phyloP scores from a whole-genome alignment of 2,113 vertebrate species.

The Podarcis cretensis region DNA sequence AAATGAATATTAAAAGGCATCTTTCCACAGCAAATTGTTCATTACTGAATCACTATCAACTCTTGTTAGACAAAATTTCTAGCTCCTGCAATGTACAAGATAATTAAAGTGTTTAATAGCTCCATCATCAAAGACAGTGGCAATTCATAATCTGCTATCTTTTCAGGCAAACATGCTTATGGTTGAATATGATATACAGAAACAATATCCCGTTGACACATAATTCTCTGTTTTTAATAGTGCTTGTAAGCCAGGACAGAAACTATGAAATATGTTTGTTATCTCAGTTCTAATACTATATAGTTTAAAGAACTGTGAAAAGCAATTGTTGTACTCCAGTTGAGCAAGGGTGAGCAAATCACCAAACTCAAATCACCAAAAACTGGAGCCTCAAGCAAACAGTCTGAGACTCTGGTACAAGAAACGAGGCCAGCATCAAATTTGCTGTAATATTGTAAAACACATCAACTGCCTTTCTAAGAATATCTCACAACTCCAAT shows the following conservation, averaged over 20 bases:
- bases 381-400: background rate
- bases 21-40: constrained; percentile 77
- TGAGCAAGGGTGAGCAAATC: background rate
- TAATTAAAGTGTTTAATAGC: constrained; percentile 79
- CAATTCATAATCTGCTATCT: constrained; percentile 78
- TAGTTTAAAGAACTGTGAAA: background rate
- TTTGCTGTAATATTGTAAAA: background rate
- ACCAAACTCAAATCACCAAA: background rate
- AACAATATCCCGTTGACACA: constrained; percentile 73
- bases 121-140: constrained; percentile 76
- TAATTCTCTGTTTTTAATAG: constrained; percentile 69
- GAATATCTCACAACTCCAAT: too few species aligned
- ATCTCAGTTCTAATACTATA: background rate
- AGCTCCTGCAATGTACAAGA: constrained; percentile 77
- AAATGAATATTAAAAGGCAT: constrained; percentile 80
- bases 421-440: background rate
- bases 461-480: background rate
- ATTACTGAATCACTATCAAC: constrained; percentile 80
- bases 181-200: constrained; percentile 74
- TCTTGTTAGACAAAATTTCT: constrained; percentile 77
- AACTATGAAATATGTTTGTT: constrained; percentile 67
- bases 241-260: constrained; percentile 70
- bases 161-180: constrained; percentile 80
- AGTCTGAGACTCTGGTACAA: background rate
- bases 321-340: background rate